Evolutionary conservation across 2,888 invertebrate genomes (phyloP), one percentile per base, ranked within the genome.

Genomic region (Podabrus alpinus): DNA sequence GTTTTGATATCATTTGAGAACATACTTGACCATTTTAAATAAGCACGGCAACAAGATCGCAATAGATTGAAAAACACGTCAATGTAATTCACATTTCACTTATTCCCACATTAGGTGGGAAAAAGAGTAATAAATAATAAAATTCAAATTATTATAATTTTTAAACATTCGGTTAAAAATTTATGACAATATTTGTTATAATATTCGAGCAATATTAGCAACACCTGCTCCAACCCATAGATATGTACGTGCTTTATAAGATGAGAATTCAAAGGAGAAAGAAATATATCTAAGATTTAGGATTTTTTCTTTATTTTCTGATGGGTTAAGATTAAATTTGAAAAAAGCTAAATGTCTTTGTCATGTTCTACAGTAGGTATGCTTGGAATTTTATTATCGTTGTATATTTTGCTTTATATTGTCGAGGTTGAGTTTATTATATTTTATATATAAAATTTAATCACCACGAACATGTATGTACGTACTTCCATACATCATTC

Each of bases 301-400:
- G 21, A 64, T 19, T 64, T 61, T 61, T 61, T 61, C 21, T 17
- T 64, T 64, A 64, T 19, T 17, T 61, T 17, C 16, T 64, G 62
- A 17, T 17, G 21, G 62, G 17, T 17, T 64, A n/a, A 15, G 62
- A 64, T 64, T 64, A 64, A 64, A 64, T 64, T 64, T 64, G n/a
- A 21, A 64, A 64, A 64, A 21, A 64, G 15, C 62, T 68, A 68
- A 68, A 68, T 45, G 68, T 68, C 45, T 68, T 68, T 45, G 45
- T 71, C 71, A 59, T 71, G 59, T 59, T 45, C 59, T 71, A 66
- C 59, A 24, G 13, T 66, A 71, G 59, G 66, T 71, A 71, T 71
- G 64, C 66, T 59, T 66, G 71, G 71, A 71, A 71, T 71, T 70
- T 71, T 71, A 66, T 71, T 21, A 59, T 66, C 71, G 59, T 71